phyloP scores from a whole-genome alignment of 2,797 vertebrate species.

The Discoglossus pictus region DNA sequence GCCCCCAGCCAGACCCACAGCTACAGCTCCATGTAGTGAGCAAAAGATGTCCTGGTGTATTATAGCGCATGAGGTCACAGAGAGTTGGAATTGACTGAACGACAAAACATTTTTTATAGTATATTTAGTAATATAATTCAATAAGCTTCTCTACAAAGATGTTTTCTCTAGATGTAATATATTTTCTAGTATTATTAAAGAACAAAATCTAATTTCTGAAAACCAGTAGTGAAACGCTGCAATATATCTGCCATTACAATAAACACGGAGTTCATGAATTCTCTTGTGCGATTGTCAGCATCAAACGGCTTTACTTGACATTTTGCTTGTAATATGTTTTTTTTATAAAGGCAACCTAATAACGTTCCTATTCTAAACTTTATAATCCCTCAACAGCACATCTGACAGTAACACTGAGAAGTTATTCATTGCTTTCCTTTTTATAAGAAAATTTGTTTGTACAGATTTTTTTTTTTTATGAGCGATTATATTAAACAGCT shows the following conservation, averaged over 20 bases:
- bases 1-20: too few species aligned
- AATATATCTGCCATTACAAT: constrained; percentile 44
- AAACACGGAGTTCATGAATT: constrained; percentile 44
- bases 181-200: constrained; percentile 23
- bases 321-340: constrained; percentile 46
- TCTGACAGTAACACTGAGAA: constrained; percentile 23
- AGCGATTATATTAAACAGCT: too few species aligned
- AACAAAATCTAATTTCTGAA: constrained; percentile 36
- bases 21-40: too few species aligned
- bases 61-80: too few species aligned
- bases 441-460: constrained; percentile 7
- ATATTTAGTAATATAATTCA: too few species aligned
- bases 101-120: too few species aligned
- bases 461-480: neutral
- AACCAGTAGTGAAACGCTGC: constrained; percentile 44
- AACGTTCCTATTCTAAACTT: constrained; percentile 43
- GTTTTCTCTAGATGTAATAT: too few species aligned
- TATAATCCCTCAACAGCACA: constrained; percentile 38
- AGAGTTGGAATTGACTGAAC: too few species aligned
- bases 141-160: too few species aligned
- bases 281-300: constrained; percentile 50
- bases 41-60: too few species aligned
- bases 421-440: constrained; percentile 3
- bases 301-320: constrained; percentile 49
- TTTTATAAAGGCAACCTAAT: constrained; percentile 44